Evolutionary conservation across 2,113 vertebrate species (phyloP), one percentile per base, ranked within the genome.

Genomic region (Melanostigma gelatinosum): DNA sequence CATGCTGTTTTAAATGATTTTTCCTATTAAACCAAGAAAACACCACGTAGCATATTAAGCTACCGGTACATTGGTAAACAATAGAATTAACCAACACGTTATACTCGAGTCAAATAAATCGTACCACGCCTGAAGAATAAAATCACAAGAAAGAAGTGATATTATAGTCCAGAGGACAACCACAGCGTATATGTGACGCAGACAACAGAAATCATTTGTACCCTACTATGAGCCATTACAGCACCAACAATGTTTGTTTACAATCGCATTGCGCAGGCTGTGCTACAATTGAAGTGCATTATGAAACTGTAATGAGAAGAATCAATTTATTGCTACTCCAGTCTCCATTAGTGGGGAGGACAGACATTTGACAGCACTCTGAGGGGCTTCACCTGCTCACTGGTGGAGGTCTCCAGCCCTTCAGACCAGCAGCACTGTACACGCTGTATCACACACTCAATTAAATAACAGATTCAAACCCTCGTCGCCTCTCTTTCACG

Each of bases 361-460:
- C 57, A 42, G 48, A 77, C 55, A 61, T 55, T 55, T 62, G 68
- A 57, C 24, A 36, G 3, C 36, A 44, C 9, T 88, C 71, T 57
- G 54, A 69, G 78, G 85, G 77, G 72, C 72, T 63, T 79, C 77
- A 90, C 87, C 87, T 88, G 83, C 85, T 74, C 62, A 78, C 78
- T 71, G 79, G 72, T 66, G 85, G 93, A 92, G 93, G 92, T 93
- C 89, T 68, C 68, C 76, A 75, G 68, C 82, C 80, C 80, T 85
- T 88, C 86, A 90, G 85, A 87, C 85, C 82, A 90, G 79, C 81
- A 85, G 68, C 73, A 34, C 55, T 66, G 22, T 74, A 71, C 44
- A 44, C 82, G 83, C 73, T 83, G 73, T 88, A 90, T 90, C 85
- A 84, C 80, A 82, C 79, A 83, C 83, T 90, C 86, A 88, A 88